Percentiles rank a stretch among this genome's conserved stretches.
These are phyloP conservation scores for Alsophila aescularia DNA, from an alignment of 2,888 invertebrate genomes.

Conservation along the genomic window DNA sequence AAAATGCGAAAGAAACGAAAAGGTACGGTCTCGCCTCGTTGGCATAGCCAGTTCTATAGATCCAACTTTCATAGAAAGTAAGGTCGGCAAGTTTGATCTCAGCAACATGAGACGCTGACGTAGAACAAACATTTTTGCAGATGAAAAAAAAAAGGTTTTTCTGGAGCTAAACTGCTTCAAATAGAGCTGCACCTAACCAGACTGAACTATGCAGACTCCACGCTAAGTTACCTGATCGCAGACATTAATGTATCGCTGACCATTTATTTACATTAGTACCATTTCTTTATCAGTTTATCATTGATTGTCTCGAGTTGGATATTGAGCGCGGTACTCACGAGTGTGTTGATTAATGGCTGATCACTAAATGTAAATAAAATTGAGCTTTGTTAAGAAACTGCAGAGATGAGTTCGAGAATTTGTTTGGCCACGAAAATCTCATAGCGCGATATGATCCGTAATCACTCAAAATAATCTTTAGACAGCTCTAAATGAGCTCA, in stretches of 20 bases:
- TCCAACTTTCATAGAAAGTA: no score
- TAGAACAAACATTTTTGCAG: no score
- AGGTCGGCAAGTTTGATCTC: no score
- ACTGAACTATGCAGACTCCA: slow-evolving; percentile 60
- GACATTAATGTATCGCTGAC: slow-evolving; percentile 78
- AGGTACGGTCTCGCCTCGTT: no score
- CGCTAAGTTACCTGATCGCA: slow-evolving; percentile 34
- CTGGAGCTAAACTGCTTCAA: no score
- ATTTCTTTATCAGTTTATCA: slow-evolving; percentile 82
- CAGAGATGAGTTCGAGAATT: slow-evolving; percentile 44
- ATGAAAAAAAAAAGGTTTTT: no score
- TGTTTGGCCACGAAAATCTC: slow-evolving; percentile 53
- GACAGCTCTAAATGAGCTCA: slow-evolving; percentile 42
- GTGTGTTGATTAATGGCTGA: slow-evolving; percentile 71
- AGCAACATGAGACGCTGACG: no score
- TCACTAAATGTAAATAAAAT: slow-evolving; percentile 78
- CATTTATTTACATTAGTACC: slow-evolving; percentile 83
- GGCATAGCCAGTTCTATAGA: no score
- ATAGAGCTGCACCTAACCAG: no score
- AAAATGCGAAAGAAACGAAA: no score
- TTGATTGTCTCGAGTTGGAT: slow-evolving; percentile 70
- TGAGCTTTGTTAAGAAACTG: slow-evolving; percentile 44
- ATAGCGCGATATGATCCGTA: slow-evolving; percentile 40
- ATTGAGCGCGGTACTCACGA: slow-evolving; percentile 60
- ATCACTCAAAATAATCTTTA: slow-evolving; percentile 29